These are phyloP conservation scores for Liposcelis brunnea DNA, from an alignment of 2,888 invertebrate genomes.

Conservation along the genomic window DNA sequence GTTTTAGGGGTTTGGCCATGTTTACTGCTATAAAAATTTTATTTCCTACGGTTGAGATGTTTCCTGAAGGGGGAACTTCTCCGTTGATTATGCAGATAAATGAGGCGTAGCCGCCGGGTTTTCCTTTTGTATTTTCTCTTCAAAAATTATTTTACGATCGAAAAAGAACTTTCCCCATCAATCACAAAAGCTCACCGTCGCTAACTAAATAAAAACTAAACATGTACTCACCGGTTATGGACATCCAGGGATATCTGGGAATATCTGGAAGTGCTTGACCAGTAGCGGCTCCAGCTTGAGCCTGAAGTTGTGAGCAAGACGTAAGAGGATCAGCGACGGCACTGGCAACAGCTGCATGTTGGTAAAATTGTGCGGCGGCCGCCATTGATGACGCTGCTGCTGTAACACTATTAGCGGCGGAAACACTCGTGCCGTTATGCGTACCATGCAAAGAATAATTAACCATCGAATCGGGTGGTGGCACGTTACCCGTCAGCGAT, in stretches of 20 bases:
- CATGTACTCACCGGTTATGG: slow-evolving; percentile 83
- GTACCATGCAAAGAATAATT: slow-evolving; percentile 50
- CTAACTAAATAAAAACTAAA: too few species aligned
- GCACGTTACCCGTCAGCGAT: slow-evolving; percentile 38
- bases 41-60: too few species aligned
- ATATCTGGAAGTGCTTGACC: slow-evolving; percentile 82
- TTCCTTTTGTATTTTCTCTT: too few species aligned
- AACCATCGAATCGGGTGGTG: slow-evolving; percentile 53
- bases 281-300: slow-evolving; percentile 42
- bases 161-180: too few species aligned
- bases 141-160: too few species aligned
- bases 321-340: slow-evolving; percentile 69
- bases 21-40: too few species aligned
- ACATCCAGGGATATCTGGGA: slow-evolving; percentile 92
- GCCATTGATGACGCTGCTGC: slow-evolving; percentile 48
- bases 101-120: too few species aligned
- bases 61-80: too few species aligned
- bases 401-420: slow-evolving; percentile 44
- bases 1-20: too few species aligned
- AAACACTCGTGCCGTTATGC: slow-evolving; percentile 18
- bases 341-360: slow-evolving; percentile 59
- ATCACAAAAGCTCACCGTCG: too few species aligned
- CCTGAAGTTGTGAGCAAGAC: slow-evolving; percentile 53
- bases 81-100: too few species aligned
- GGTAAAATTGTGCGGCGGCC: slow-evolving; percentile 68